Conservation (phyloP, 2,888 invertebrate genomes). For the Euzophera pinguis region DNA sequence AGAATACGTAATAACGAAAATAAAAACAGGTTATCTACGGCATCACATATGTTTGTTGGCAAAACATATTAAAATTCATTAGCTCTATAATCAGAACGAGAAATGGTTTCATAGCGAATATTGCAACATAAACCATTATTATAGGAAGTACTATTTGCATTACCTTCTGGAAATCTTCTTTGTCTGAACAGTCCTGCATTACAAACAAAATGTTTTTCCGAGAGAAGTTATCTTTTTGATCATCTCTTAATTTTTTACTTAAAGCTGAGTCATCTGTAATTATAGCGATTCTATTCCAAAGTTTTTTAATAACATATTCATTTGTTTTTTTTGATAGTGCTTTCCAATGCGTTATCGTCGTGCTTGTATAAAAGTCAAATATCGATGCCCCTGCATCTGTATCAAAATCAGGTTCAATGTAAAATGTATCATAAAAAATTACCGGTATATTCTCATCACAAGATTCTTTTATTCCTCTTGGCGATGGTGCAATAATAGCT, state of each 20-base stretch:
- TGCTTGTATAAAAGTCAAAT: not conserved
- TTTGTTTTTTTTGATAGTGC: constrained; percentile 17
- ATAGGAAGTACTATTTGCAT: no score
- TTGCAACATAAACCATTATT: no score
- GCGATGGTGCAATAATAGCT: not conserved
- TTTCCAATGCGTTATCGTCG: constrained; percentile 9
- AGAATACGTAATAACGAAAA: not conserved
- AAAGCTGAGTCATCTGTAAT: constrained; percentile 35
- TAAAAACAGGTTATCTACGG: no score
- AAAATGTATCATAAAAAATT: constrained; percentile 6
- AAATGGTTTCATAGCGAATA: no score
- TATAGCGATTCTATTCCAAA: constrained; percentile 37
- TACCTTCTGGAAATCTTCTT: not conserved
- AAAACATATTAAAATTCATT: no score
- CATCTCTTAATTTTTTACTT: constrained; percentile 31
- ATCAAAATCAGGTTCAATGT: not conserved
- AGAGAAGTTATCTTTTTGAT: not conserved
- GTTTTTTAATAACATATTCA: constrained; percentile 23
- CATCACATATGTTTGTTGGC: not conserved
- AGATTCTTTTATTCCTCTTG: not conserved
- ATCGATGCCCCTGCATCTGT: not conserved
- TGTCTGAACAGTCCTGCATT: not conserved
- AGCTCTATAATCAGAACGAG: no score
- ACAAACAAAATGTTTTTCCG: not conserved
- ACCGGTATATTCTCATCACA: constrained; percentile 4